Evolutionary conservation across 2,113 vertebrate species (phyloP).

Genomic region (Theristicus caerulescens): DNA sequence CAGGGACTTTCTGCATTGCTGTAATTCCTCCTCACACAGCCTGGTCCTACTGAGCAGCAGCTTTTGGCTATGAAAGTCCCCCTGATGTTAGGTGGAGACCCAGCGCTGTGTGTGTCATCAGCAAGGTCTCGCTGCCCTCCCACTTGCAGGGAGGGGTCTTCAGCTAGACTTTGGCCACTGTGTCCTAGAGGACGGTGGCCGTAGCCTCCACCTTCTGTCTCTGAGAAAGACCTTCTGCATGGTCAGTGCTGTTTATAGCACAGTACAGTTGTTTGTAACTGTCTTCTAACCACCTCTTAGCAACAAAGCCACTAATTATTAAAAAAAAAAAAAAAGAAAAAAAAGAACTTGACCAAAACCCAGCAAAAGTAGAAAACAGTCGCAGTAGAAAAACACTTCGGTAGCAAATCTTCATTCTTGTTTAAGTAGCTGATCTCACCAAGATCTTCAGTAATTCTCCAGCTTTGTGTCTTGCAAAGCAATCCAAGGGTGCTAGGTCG

Average conservation of each 20-base stretch:
- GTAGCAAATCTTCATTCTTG: background rate
- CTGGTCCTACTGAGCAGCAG: background rate
- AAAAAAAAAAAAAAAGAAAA: background rate
- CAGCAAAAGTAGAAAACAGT: background rate
- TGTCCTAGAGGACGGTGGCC: background rate
- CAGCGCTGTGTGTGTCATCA: accelerated
- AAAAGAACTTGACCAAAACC: background rate
- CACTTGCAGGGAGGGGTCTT: background rate
- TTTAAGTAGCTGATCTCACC: background rate
- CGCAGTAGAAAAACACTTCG: accelerated
- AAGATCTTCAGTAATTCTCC: background rate
- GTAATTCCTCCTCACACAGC: background rate
- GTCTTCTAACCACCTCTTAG: background rate
- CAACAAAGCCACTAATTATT: background rate
- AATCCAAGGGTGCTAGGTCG: background rate
- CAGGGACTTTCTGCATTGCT: accelerated
- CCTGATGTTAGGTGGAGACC: background rate
- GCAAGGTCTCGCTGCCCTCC: background rate
- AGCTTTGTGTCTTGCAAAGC: background rate
- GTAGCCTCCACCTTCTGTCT: background rate
- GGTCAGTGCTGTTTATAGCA: background rate
- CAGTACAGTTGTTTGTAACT: accelerated
- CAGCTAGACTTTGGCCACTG: background rate
- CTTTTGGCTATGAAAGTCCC: background rate
- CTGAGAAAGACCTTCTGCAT: background rate